These are phyloP conservation scores for Ivindomyrus marchei DNA, from an alignment of 2,113 vertebrate genomes.

Conservation along the genomic window DNA sequence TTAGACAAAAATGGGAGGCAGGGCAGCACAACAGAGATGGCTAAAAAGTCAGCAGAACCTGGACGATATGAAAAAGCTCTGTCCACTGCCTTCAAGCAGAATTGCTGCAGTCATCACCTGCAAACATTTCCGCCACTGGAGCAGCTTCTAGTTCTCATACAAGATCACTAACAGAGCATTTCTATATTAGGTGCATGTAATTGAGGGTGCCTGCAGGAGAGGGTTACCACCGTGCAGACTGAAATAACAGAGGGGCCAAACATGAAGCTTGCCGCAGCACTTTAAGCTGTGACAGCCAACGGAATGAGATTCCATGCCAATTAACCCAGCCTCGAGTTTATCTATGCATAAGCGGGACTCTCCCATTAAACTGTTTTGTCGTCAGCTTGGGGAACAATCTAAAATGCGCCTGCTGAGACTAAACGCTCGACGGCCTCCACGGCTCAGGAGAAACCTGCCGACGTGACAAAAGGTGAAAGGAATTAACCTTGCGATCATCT, in stretches of 20 bases:
- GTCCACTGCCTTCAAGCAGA: background rate
- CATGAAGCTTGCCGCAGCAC: background rate
- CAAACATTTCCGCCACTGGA: background rate
- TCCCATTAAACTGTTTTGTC: background rate
- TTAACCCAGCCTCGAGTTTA: background rate
- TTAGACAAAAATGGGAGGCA: background rate
- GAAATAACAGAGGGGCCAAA: background rate
- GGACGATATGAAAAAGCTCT: background rate
- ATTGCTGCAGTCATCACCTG: background rate
- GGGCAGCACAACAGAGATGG: background rate
- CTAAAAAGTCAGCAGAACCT: background rate
- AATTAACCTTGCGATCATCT: slow-evolving; percentile 68
- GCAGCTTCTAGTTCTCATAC: slow-evolving; percentile 23
- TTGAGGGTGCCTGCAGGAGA: background rate
- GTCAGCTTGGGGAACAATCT: background rate
- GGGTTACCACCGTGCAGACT: background rate
- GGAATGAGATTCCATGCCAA: background rate
- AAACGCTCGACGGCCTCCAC: background rate
- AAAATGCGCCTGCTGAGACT: background rate
- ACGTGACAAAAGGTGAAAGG: no score
- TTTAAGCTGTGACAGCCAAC: background rate
- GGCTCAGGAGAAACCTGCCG: background rate
- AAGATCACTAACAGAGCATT: background rate
- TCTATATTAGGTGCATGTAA: slow-evolving; percentile 13
- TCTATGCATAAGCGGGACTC: background rate